These are phyloP conservation scores for Lota lota DNA, from an alignment of 2,113 vertebrate genomes.

Conservation along the genomic window DNA sequence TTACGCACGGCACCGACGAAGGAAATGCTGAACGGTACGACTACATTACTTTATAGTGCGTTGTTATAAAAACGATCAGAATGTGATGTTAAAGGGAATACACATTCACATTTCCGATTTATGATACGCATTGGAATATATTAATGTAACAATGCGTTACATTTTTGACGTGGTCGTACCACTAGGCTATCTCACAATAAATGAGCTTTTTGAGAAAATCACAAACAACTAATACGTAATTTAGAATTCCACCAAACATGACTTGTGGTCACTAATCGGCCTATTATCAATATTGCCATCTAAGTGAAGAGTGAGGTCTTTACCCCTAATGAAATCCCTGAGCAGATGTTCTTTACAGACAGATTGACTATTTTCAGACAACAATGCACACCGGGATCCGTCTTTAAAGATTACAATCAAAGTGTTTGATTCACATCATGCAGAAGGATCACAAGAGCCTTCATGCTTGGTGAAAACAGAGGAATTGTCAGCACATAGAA, in stretches of 20 bases:
- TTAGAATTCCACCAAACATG: neutral
- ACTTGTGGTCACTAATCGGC: neutral
- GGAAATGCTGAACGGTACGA: no score
- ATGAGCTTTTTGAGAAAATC: neutral
- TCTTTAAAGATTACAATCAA: neutral
- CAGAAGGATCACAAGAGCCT: neutral
- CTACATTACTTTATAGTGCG: no score
- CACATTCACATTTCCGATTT: no score
- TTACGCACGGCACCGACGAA: no score
- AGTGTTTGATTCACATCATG: neutral
- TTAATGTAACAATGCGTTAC: no score
- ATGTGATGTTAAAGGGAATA: no score
- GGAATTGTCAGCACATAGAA: neutral
- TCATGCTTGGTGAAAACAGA: neutral
- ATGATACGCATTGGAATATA: no score
- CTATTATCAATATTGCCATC: neutral
- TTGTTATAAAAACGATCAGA: no score
- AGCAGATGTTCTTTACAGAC: neutral
- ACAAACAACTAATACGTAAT: neutral
- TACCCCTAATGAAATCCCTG: neutral
- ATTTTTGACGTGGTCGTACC: no score
- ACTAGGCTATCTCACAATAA: no score
- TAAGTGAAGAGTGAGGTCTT: neutral
- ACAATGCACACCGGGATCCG: neutral
- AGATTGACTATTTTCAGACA: neutral